Evolutionary conservation across 2,888 invertebrate genomes (phyloP).

Genomic region (Drosophila neutralis): DNA sequence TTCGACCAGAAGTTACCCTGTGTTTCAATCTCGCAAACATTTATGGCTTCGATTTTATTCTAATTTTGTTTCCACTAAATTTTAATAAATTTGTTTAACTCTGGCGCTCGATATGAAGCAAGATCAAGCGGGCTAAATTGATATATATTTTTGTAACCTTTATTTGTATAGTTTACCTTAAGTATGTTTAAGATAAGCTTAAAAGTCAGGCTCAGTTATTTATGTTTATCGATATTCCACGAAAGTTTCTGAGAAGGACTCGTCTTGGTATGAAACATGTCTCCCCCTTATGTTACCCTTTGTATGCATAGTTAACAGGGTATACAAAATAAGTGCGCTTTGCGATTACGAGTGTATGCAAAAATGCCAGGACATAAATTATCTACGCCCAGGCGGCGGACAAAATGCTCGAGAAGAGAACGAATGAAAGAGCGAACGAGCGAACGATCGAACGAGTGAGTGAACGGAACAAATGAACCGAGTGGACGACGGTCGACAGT

Average conservation of each 20-base stretch:
- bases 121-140: background rate
- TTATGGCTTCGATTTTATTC: background rate
- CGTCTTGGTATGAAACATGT: background rate
- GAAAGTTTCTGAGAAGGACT: background rate
- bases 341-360: slow-evolving; percentile 66
- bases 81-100: background rate
- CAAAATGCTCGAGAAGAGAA: slow-evolving; percentile 58
- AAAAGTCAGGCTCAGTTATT: background rate
- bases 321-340: slow-evolving; percentile 38
- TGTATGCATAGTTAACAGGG: slow-evolving; percentile 3
- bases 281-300: background rate
- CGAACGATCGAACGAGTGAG: background rate
- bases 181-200: background rate
- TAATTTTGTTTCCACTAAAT: background rate
- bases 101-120: background rate
- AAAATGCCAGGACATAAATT: slow-evolving; percentile 75
- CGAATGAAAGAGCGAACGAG: slow-evolving; percentile 7
- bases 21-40: background rate
- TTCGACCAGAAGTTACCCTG: background rate
- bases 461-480: slow-evolving; percentile 6
- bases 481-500: slow-evolving; percentile 25
- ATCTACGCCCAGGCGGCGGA: slow-evolving; percentile 72
- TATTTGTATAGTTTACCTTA: background rate
- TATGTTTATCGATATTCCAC: background rate
- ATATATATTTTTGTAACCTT: background rate